These are phyloP conservation scores for Synodontis membranacea DNA, from an alignment of 2,113 vertebrate genomes.

Conservation along the genomic window DNA sequence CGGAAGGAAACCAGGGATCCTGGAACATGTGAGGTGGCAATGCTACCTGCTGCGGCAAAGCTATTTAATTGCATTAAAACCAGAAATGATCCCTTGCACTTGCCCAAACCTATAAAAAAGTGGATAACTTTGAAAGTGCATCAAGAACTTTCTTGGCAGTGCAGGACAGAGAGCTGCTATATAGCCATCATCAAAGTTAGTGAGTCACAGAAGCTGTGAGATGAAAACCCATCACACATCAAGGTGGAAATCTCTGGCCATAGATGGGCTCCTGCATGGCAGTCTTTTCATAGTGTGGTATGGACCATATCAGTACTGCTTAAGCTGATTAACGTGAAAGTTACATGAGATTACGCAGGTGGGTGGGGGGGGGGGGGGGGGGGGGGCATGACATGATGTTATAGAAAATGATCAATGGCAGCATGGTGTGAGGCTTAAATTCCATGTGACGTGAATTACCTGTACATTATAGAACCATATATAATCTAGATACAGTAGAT, in stretches of 20 bases:
- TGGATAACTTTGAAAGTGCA: constrained; percentile 28
- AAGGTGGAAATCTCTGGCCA: constrained; percentile 29
- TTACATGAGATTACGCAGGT: neutral
- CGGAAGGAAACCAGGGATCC: neutral
- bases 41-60: neutral
- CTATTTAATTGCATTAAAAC: neutral
- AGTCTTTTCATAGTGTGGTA: neutral
- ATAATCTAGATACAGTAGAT: too few relatives aligned
- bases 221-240: constrained; percentile 37
- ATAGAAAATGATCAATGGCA: neutral
- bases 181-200: constrained; percentile 27
- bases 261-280: neutral
- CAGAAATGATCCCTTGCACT: neutral
- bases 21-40: neutral
- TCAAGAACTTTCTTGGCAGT: constrained; percentile 10
- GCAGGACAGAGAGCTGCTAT: constrained; percentile 11
- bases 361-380: too few relatives aligned
- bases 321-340: neutral
- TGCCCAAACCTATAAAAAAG: neutral
- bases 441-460: neutral
- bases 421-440: neutral
- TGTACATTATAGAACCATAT: neutral
- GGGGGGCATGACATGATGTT: too few relatives aligned
- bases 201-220: constrained; percentile 12
- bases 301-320: neutral